Percentiles rank a stretch among this genome's conserved stretches.
phyloP scores from a whole-genome alignment of 2,113 vertebrate species.

The Eulacestoma nigropectus region DNA sequence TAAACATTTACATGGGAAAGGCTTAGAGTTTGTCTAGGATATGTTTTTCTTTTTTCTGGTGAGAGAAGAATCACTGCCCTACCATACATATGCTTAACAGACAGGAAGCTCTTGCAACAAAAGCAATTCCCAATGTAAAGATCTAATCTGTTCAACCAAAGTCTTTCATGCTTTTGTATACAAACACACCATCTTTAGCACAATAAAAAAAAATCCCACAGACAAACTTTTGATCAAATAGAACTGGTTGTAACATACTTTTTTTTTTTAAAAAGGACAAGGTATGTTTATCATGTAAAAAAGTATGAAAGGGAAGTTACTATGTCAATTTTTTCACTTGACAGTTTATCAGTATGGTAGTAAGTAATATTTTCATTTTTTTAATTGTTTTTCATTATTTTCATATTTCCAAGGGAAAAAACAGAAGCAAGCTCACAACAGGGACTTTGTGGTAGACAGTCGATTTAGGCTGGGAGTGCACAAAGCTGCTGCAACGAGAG shows the following conservation, averaged over 20 bases:
- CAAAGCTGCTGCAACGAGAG: background rate
- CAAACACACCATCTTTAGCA: background rate
- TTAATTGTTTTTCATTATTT: background rate
- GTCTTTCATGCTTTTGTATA: background rate
- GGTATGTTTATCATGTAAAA: background rate
- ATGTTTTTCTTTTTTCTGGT: background rate
- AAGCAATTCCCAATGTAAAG: background rate
- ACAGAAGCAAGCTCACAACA: background rate
- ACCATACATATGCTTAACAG: background rate
- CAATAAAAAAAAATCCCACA: background rate
- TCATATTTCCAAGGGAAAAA: background rate
- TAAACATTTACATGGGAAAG: background rate
- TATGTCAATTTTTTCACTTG: background rate
- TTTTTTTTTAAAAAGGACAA: background rate
- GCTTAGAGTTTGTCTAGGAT: background rate
- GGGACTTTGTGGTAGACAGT: background rate
- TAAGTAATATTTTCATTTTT: fast-evolving
- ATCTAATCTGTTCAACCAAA: background rate
- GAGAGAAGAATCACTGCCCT: background rate
- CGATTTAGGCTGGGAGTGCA: background rate
- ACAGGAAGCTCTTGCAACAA: background rate
- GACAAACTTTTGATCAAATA: background rate
- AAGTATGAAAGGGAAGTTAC: background rate
- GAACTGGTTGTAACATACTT: background rate
- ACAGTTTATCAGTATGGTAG: background rate